These are phyloP conservation scores for Alaudala cheleensis DNA, from an alignment of 2,113 vertebrate species.

Conservation along the genomic window DNA sequence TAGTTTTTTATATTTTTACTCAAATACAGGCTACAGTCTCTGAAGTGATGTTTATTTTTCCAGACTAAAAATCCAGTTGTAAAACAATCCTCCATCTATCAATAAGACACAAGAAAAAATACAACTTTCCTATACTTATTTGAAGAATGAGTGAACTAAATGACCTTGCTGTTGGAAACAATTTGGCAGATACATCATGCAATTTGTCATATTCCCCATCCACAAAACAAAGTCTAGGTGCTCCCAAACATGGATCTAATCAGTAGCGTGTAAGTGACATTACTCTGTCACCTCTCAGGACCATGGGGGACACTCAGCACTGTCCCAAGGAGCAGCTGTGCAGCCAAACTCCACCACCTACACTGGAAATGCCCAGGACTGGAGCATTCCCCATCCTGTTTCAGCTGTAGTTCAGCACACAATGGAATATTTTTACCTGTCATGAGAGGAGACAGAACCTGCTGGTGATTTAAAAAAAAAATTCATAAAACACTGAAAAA, in stretches of 20 bases:
- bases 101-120: background rate
- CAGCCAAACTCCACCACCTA: background rate
- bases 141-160: background rate
- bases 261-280: background rate
- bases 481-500: background rate
- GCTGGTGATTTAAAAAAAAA: background rate
- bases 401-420: background rate
- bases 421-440: background rate
- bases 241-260: background rate
- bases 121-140: background rate
- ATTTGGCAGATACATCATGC: background rate
- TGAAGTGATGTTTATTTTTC: background rate
- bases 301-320: background rate
- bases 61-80: background rate
- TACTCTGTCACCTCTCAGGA: background rate
- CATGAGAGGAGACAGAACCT: background rate
- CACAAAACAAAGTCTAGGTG: background rate
- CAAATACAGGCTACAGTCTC: background rate
- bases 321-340: background rate
- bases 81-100: background rate
- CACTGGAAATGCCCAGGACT: rapidly evolving
- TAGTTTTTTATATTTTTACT: background rate
- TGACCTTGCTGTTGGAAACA: background rate
- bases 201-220: background rate
- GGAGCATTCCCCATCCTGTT: background rate